A percentile compares a stretch with the other conserved stretches of the same genome.
phyloP scores from a whole-genome alignment of 1,140 invertebrate species.

The Pseudoatta argentina region DNA sequence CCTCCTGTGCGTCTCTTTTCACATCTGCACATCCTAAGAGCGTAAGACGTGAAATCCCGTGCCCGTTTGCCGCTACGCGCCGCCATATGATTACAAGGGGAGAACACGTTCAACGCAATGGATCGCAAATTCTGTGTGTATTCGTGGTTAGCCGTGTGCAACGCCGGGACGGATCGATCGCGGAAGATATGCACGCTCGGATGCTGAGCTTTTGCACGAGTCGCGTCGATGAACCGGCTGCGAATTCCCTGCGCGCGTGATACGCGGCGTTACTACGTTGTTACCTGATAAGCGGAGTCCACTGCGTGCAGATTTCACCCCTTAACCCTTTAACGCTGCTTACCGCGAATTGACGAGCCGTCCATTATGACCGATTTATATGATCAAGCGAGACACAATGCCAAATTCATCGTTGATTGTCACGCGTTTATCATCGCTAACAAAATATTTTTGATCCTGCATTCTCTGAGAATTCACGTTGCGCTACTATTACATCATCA shows the following conservation, averaged over 20 bases:
- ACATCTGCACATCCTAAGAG: background rate
- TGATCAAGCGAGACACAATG: constrained; percentile 23
- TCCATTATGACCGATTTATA: constrained; percentile 52
- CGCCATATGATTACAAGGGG: constrained; percentile 44
- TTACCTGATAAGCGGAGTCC: constrained; percentile 48
- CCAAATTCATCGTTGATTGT: constrained; percentile 28
- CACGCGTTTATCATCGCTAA: constrained; percentile 11
- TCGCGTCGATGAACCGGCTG: constrained; percentile 42
- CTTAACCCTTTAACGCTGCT: constrained; percentile 56
- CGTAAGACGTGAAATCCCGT: constrained; percentile 26
- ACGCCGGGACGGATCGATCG: constrained; percentile 46
- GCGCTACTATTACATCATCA: background rate
- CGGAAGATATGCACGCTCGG: constrained; percentile 55
- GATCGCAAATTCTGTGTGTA: constrained; percentile 56
- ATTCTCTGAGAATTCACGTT: background rate
- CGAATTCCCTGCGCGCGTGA: constrained; percentile 32
- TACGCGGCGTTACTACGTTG: constrained; percentile 17
- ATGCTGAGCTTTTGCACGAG: constrained; percentile 58
- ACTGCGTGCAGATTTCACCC: constrained; percentile 32
- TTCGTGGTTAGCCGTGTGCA: constrained; percentile 50
- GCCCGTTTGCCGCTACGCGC: constrained; percentile 1
- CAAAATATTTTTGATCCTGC: constrained; percentile 33
- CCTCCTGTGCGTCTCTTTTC: background rate
- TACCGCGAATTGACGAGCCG: constrained; percentile 41
- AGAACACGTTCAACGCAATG: constrained; percentile 50